Percentiles rank a stretch among this genome's conserved stretches.
These are phyloP conservation scores for Mormyrus proboscirostris DNA, from an alignment of 2,797 vertebrate genomes.

Conservation along the genomic window DNA sequence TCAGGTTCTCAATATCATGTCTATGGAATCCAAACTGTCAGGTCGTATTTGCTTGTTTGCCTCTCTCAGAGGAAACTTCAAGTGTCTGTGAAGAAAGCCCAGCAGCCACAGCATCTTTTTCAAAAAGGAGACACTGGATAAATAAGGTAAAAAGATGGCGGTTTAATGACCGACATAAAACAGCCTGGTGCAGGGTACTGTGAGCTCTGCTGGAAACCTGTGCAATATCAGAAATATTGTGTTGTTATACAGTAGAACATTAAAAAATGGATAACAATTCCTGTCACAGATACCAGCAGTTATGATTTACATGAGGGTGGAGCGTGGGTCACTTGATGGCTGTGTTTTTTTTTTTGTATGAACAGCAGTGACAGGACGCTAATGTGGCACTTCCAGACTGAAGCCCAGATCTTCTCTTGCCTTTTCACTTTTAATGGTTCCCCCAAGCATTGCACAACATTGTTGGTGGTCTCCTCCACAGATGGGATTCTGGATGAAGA, in stretches of 20 bases:
- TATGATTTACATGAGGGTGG: constrained; percentile 39
- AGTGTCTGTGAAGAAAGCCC: not conserved
- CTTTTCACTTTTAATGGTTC: constrained; percentile 68
- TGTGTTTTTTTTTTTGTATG: constrained; percentile 81
- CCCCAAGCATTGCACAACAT: constrained; percentile 38
- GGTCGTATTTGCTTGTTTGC: not conserved
- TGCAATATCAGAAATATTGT: not conserved
- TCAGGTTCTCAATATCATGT: not conserved
- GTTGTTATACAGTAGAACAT: not conserved
- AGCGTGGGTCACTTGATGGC: constrained; percentile 86
- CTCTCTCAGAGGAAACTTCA: not conserved
- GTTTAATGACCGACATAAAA: not conserved
- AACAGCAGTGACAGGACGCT: constrained; percentile 61
- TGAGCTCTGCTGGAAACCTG: not conserved
- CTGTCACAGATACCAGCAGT: not conserved
- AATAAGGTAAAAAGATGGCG: not conserved
- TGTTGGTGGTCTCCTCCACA: constrained; percentile 76
- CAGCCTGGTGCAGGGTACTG: not conserved
- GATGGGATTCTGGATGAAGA: constrained; percentile 79
- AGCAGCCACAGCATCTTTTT: not conserved
- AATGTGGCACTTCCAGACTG: constrained; percentile 76
- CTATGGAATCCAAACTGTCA: not conserved
- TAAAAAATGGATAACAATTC: not conserved
- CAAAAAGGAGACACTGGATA: not conserved
- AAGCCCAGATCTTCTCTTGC: constrained; percentile 75